phyloP scores from a whole-genome alignment of 2,888 invertebrate species.

The Stegophylla sp. region DNA sequence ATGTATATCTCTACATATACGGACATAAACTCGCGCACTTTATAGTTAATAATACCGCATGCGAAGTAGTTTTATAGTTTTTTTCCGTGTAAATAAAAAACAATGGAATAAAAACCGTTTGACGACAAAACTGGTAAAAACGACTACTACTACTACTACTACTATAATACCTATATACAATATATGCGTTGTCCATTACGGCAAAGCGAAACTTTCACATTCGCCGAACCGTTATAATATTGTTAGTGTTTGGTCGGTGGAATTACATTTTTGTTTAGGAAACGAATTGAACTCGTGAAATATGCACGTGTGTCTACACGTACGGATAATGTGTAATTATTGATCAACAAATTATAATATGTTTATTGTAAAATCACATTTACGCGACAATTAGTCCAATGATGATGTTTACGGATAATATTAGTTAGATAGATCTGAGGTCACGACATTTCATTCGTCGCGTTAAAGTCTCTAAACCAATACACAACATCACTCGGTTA shows the following conservation, averaged over 20 bases:
- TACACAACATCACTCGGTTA: no score
- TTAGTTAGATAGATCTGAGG: background rate
- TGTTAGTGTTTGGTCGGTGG: background rate
- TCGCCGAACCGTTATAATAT: conserved; percentile 16
- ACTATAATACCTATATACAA: background rate
- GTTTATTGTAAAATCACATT: no score
- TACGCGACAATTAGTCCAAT: background rate
- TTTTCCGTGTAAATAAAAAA: conserved; percentile 13
- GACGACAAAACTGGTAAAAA: conserved; percentile 44
- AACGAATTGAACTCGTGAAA: background rate
- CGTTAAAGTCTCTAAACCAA: conserved; percentile 25
- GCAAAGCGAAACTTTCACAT: conserved; percentile 47
- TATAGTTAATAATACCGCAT: background rate
- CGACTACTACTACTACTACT: background rate
- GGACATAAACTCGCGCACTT: background rate
- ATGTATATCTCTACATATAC: background rate
- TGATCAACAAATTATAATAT: background rate
- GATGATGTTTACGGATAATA: background rate
- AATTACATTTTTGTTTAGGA: background rate
- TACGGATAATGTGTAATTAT: background rate
- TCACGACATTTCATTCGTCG: background rate
- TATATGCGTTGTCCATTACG: conserved; percentile 4
- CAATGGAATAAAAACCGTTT: conserved; percentile 44
- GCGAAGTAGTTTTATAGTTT: conserved; percentile 8
- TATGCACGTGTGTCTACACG: background rate